phyloP scores from a whole-genome alignment of 2,113 vertebrate species.

The Boleophthalmus pectinirostris region DNA sequence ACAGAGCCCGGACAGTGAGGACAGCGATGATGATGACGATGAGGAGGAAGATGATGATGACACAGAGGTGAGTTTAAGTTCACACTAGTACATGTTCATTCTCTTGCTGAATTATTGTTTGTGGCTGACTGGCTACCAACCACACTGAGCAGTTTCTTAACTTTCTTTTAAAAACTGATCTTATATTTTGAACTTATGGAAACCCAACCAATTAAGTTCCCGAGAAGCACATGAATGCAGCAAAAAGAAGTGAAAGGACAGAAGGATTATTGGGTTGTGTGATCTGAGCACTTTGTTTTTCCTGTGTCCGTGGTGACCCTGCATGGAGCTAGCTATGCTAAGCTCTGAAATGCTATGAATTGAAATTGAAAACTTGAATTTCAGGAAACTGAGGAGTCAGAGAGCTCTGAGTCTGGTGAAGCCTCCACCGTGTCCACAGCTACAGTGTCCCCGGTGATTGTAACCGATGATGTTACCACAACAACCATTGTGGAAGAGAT shows the following conservation, averaged over 20 bases:
- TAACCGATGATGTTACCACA: slow-evolving; percentile 18
- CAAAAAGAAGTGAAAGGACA: too few relatives aligned
- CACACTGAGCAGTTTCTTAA: too few relatives aligned
- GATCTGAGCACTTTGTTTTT: too few relatives aligned
- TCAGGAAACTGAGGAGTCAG: slow-evolving; percentile 68
- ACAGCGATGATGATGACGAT: slow-evolving; percentile 41
- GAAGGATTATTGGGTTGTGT: too few relatives aligned
- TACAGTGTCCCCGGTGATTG: slow-evolving; percentile 36
- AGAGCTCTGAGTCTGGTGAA: slow-evolving; percentile 72
- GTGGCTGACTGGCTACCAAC: too few relatives aligned
- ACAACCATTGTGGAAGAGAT: slow-evolving; percentile 9
- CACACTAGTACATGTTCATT: background rate
- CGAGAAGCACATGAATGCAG: too few relatives aligned
- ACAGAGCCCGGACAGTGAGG: slow-evolving; percentile 48
- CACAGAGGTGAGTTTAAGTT: slow-evolving; percentile 65
- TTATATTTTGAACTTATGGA: too few relatives aligned
- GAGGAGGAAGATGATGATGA: slow-evolving; percentile 56
- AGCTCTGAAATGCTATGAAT: too few relatives aligned
- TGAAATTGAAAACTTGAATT: background rate
- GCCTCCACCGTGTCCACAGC: slow-evolving; percentile 46
- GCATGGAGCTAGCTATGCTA: too few relatives aligned
- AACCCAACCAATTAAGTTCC: too few relatives aligned
- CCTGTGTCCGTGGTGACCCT: too few relatives aligned
- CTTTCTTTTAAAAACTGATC: too few relatives aligned
- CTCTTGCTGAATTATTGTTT: background rate